Base-by-base conservation (phyloP, 2,113 vertebrate species). In the Eublepharis macularius region DNA sequence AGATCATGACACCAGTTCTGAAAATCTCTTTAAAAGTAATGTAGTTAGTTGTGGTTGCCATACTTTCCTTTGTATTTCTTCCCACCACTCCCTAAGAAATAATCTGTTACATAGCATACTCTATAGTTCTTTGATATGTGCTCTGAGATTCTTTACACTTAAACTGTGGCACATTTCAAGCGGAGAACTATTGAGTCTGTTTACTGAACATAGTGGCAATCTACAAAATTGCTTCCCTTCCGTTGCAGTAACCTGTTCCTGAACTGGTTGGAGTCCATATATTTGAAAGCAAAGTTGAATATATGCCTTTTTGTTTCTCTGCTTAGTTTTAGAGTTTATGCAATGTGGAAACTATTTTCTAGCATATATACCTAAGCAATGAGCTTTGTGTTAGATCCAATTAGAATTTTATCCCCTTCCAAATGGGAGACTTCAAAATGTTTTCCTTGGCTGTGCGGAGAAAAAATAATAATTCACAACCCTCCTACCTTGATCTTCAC, bases 341-440 rank as follows among this genome's bases (percentile, higher is more conserved):
- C 86, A 91, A 91, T 93, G 70, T 95, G 93, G 89, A 94, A 96
- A 94, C 88, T 94, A 87, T 94, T 95, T 95, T 91, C 69, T 93
- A 90, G 91, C 86, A 88, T 14, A 1, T 89, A 92, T 91, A 87
- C 88, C 83, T 91, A 90, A 92, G 90, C 75, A 90, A 85, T 89
- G 87, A 91, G 82, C 70, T 83, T 93, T 95, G 94, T 94, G 90
- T 95, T 95, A 91, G 87, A 92, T 94, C 86, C 90, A 91, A 72
- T 94, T 93, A 94, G 81, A 93, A 87, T 88, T 90, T 95, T 95
- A 84, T 94, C 83, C 90, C 87, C 88, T 77, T 91, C 82, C 91
- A 89, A 93, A 80, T 89, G 84, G 82, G 90, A 92, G 88, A 83
- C 80, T 92, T 89, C 91, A 90, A 93, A 91, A 82, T 5, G 0